Percentiles rank a stretch among this genome's conserved stretches.
Conservation (phyloP, 2,113 vertebrate species). For the Platysternon megacephalum region DNA sequence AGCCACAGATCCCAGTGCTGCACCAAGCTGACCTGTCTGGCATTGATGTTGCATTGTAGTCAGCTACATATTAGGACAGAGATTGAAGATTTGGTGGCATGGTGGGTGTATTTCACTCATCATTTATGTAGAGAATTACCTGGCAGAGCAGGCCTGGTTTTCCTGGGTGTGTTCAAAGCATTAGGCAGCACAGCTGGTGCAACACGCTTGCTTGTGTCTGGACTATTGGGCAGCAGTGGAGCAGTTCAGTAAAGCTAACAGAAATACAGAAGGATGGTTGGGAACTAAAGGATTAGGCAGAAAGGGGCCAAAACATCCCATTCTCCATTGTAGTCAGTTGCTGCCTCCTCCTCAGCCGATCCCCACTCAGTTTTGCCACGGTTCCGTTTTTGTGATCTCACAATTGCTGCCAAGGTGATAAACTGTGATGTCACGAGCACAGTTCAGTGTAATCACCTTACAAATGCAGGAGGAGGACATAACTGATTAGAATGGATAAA, state of each 20-base stretch:
- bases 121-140: neutral
- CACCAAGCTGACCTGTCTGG: neutral
- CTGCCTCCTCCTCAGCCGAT: constrained; percentile 6
- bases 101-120: rapidly evolving
- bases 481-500: neutral
- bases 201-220: neutral
- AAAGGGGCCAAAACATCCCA: neutral
- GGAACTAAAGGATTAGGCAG: neutral
- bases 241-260: neutral
- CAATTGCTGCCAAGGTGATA: constrained; percentile 27
- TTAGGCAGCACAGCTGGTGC: neutral
- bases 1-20: neutral
- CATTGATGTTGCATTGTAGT: neutral
- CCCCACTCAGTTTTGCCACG: neutral
- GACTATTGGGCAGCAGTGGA: neutral
- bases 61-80: neutral
- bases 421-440: neutral
- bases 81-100: neutral
- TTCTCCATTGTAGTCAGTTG: neutral
- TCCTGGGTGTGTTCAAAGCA: neutral
- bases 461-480: constrained; percentile 17
- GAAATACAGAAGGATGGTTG: neutral
- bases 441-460: neutral
- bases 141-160: neutral
- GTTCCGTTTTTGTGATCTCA: constrained; percentile 2